Evolutionary conservation across 1,140 invertebrate genomes (phyloP).

Genomic region (Pectinophora gossypiella): DNA sequence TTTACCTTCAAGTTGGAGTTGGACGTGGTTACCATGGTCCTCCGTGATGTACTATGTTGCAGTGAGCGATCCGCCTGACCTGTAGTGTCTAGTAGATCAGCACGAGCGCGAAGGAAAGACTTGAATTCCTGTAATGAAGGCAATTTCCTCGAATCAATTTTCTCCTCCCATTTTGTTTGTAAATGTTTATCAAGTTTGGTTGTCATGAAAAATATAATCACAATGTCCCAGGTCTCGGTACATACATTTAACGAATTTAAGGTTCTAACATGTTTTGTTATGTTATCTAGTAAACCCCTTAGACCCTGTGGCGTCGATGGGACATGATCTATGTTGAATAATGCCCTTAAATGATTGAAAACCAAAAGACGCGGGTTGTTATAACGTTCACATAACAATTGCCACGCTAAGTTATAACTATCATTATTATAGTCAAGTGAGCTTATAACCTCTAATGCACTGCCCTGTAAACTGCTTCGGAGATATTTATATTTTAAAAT

Average conservation of each 20-base stretch:
- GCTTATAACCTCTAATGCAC: slow-evolving; percentile 2
- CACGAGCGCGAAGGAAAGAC: not conserved
- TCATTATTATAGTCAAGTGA: not conserved
- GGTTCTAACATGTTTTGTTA: not conserved
- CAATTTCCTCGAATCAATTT: slow-evolving; percentile 1
- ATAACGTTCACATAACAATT: slow-evolving; percentile 1
- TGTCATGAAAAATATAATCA: not conserved
- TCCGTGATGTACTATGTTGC: too few relatives aligned
- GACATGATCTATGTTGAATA: not conserved
- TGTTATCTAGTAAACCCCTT: not conserved
- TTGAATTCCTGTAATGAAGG: slow-evolving; percentile 9
- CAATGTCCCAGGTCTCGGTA: not conserved
- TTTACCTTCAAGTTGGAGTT: not conserved
- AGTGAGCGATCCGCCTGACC: not conserved
- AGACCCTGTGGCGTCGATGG: not conserved
- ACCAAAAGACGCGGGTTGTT: not conserved
- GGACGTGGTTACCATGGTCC: too few relatives aligned
- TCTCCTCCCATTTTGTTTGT: slow-evolving; percentile 1
- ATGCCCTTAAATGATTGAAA: not conserved
- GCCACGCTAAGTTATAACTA: not conserved
- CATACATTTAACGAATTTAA: not conserved
- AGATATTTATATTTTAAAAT: slow-evolving; percentile 6
- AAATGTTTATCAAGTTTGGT: not conserved
- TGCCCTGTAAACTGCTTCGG: not conserved
- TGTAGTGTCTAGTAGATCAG: slow-evolving; percentile 4